Base-by-base conservation (phyloP, 2,888 invertebrate species). In the Lasioglossum marginatum region DNA sequence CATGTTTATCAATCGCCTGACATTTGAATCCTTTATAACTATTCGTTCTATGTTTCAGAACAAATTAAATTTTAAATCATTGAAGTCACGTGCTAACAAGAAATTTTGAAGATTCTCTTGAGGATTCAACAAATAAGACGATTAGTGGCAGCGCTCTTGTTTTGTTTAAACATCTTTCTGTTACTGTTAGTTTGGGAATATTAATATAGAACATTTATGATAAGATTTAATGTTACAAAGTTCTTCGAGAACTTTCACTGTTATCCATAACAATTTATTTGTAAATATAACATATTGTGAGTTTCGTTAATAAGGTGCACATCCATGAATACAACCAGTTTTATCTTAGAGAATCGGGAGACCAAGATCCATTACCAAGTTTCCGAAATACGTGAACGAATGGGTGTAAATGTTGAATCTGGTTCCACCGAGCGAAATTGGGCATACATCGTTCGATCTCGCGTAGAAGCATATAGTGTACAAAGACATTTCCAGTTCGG, bases 401-500 rank as follows among this genome's bases (percentile, higher is more conserved):
- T 93, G 93, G 0, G 94, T 93, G 52, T 88, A 92, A 85, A 96
- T 95, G 68, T 92, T 93, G 48, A 96, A 92, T 63, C 92, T 91
- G 63, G 94, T 94, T n/a, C 95, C 95, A 48, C 94, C 94, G 12
- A 96, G 91, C 3, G 93, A 93, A 70, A 96, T 93, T 1, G 95
- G 95, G 87, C 96, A 96, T 31, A 94, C 92, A 66, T 95, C 91
- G 82, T 96, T 95, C 2, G 96, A 95, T 63, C 96, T 94, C 43
- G 96, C 93, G 78, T 96, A 94, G 91, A 96, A 96, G 91, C 97
- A 97, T 37, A 96, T 93, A 0, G 96, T 96, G 93, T 96, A 97
- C 27, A 97, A 91, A 10, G 96, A 96, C 94, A 97, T 94, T 91
- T 97, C 97, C 86, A 96, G 95, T 90, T 97, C 97, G 0, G 97